These are phyloP conservation scores for Monoplex corrugatus DNA, from an alignment of 2,888 invertebrate genomes.

Conservation along the genomic window DNA sequence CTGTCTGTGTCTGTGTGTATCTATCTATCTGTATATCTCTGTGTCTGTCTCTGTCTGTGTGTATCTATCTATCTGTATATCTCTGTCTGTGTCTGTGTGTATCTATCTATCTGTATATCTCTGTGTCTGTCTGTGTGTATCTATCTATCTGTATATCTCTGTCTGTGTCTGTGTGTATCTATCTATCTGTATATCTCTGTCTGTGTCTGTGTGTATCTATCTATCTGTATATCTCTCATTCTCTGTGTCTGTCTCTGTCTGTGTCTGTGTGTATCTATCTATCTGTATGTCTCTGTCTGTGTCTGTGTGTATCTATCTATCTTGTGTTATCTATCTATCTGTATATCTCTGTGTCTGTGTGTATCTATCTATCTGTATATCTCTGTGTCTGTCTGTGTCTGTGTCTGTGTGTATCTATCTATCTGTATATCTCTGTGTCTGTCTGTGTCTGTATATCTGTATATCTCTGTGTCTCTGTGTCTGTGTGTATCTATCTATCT, in stretches of 20 bases:
- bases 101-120: neutral
- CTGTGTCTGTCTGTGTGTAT: too few species aligned
- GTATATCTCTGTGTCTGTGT: neutral
- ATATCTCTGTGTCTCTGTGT: neutral
- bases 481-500: neutral
- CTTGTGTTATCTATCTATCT: neutral
- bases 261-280: too few species aligned
- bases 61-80: too few species aligned
- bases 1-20: neutral
- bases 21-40: neutral
- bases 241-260: neutral
- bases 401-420: too few species aligned
- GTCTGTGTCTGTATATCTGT: neutral
- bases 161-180: neutral
- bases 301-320: neutral
- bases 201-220: too few species aligned
- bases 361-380: too few species aligned
- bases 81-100: neutral
- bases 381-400: too few species aligned
- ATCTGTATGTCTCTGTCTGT: too few species aligned
- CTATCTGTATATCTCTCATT: too few species aligned
- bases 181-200: neutral
- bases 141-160: too few species aligned
- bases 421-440: neutral
- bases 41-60: too few species aligned